Percentiles rank a stretch among this genome's conserved stretches.
These are phyloP conservation scores for Heliconius eleuchia DNA, from an alignment of 1,140 invertebrate genomes.

Conservation along the genomic window DNA sequence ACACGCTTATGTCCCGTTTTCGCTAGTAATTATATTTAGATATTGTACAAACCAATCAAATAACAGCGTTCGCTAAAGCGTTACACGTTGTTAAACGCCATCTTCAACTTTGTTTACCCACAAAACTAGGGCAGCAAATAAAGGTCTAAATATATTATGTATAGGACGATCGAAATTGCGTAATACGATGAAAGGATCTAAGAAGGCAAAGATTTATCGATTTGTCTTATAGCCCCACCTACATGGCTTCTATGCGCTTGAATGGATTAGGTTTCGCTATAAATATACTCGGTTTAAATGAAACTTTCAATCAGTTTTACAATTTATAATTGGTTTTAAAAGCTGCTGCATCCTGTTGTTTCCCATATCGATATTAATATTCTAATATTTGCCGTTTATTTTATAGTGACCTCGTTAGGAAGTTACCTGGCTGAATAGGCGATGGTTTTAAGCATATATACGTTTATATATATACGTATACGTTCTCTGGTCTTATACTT, in stretches of 20 bases:
- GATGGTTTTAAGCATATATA: no score
- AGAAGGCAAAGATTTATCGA: slow-evolving; percentile 19
- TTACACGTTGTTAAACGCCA: background rate
- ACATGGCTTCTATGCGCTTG: background rate
- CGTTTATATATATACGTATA: no score
- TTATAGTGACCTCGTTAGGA: no score
- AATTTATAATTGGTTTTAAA: background rate
- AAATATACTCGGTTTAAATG: background rate
- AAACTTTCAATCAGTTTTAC: background rate
- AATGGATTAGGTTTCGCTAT: background rate
- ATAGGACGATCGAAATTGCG: slow-evolving; percentile 15
- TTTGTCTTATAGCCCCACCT: slow-evolving; percentile 8
- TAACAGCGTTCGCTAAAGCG: background rate
- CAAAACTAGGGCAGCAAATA: background rate
- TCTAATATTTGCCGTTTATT: no score
- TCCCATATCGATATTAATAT: no score
- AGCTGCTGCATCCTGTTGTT: background rate
- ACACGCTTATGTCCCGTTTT: no score
- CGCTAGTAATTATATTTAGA: no score
- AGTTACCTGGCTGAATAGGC: no score
- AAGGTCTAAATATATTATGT: background rate
- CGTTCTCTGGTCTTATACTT: no score
- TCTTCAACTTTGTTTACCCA: background rate
- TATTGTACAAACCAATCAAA: no score
- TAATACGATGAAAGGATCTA: slow-evolving; percentile 21